Base-by-base conservation (phyloP, 2,113 vertebrate species). In the Okapia johnstoni region DNA sequence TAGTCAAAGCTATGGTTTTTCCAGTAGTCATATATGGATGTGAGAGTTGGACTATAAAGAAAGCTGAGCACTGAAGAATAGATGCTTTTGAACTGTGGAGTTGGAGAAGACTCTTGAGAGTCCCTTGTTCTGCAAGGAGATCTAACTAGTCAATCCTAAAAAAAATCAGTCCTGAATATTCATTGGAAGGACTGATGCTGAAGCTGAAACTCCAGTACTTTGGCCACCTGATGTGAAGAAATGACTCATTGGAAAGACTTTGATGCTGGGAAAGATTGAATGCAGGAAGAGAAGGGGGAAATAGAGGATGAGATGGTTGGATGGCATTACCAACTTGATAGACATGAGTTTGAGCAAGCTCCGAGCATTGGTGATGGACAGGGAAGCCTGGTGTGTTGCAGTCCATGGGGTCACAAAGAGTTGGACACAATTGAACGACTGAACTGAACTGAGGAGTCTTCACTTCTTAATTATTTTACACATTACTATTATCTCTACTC, bases 311-410 rank as follows among this genome's bases (percentile, higher is more conserved):
- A 70, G 66, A 70, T 70, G 66, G 66, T 70, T 70, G n/a, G n/a
- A 40, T 70, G 66, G 66, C 10, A 70, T 40, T n/a, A 70, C 66
- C 19, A 70, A 70, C 66, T 70, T 2, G 19, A 70, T 70, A n/a
- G 19, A 70, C 19, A 70, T 70, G n/a, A 70, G 19, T 70, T 12
- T 40, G 66, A 70, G 10, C 19, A 70, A 70, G 66, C 19, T 6
- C 19, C 2, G 2, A 10, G n/a, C 0, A 0, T 12, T 70, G 19
- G n/a, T 23, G n/a, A 40, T 23, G 10, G n/a, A 70, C n/a, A 12
- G 4, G n/a, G n/a, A 70, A 70, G 66, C 19, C 66, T 70, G 66
- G n/a, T 10, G 0, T 70, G 19, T 36, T 70, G n/a, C n/a, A 36
- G n/a, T 40, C 19, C n/a, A 36, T 12, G n/a, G 63, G 63, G 19